phyloP scores from a whole-genome alignment of 64 coral and sea anemone genomes.

The Pocillopora damicornis region DNA sequence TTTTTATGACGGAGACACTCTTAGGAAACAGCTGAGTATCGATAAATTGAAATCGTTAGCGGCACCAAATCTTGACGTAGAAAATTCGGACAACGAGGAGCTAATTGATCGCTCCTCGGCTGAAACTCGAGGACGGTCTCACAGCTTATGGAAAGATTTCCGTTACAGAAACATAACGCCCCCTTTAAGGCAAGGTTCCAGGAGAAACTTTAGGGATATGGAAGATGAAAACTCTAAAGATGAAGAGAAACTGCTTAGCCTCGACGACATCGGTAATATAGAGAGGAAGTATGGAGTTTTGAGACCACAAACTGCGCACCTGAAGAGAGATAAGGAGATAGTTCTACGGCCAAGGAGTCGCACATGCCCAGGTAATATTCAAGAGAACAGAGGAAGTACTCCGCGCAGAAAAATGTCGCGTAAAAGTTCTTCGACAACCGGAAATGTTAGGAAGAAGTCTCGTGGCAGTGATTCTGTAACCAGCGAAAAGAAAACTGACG shows the following conservation, averaged over 20 bases:
- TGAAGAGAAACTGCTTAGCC: neutral
- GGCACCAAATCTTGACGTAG: neutral
- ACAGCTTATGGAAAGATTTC: conserved; percentile 31
- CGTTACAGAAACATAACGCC: conserved; percentile 60
- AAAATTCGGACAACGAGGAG: conserved; percentile 23
- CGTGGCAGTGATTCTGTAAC: neutral
- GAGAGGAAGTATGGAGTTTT: conserved; percentile 26
- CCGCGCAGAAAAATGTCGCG: neutral
- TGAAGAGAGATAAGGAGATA: neutral
- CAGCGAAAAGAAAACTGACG: neutral
- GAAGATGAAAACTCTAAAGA: conserved; percentile 49
- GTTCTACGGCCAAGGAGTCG: neutral
- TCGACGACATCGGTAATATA: neutral
- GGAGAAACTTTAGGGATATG: conserved; percentile 75
- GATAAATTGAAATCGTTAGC: neutral
- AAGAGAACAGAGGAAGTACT: neutral
- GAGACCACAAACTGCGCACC: conserved; percentile 14
- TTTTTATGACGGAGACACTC: conserved; percentile 54
- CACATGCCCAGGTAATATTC: neutral
- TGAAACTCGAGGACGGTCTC: neutral
- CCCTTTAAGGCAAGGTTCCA: conserved; percentile 51
- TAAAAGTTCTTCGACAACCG: neutral
- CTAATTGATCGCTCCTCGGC: neutral
- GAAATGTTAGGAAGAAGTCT: neutral
- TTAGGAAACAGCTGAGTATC: conserved; percentile 46